phyloP scores from a whole-genome alignment of 2,113 vertebrate species.

The Stegastes partitus region DNA sequence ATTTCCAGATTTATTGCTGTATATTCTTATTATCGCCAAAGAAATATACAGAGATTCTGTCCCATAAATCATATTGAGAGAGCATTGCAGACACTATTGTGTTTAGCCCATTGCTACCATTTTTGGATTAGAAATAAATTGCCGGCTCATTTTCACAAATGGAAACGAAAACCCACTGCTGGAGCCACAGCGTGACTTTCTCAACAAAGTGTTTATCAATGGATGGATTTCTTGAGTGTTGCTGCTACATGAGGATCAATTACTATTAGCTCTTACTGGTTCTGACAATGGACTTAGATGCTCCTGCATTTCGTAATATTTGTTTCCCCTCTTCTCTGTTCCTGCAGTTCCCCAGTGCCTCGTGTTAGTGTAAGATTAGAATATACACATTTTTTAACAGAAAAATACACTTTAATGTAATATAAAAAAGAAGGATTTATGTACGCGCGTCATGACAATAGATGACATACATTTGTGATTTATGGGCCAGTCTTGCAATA shows the following conservation, averaged over 20 bases:
- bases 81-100: conserved; percentile 77
- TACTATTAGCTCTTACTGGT: conserved; percentile 73
- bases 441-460: conserved; percentile 51
- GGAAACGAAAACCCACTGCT: conserved; percentile 75
- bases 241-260: conserved; percentile 78
- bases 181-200: conserved; percentile 72
- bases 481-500: conserved; percentile 50
- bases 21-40: conserved; percentile 87
- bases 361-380: conserved; percentile 52
- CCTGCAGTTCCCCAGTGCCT: conserved; percentile 24
- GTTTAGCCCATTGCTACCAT: conserved; percentile 77
- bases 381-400: conserved; percentile 48
- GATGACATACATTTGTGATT: conserved; percentile 67
- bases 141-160: conserved; percentile 82
- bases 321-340: conserved; percentile 55
- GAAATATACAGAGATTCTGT: conserved; percentile 84
- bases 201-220: conserved; percentile 81
- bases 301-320: conserved; percentile 62
- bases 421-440: conserved; percentile 64
- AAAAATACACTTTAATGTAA: conserved; percentile 61
- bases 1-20: conserved; percentile 88
- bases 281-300: conserved; percentile 76
- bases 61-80: conserved; percentile 85
- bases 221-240: conserved; percentile 80
- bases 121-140: conserved; percentile 84